Percentiles rank a stretch among this genome's conserved stretches.
Conservation (phyloP, 2,888 invertebrate species). For the Agonopterix arenella region DNA sequence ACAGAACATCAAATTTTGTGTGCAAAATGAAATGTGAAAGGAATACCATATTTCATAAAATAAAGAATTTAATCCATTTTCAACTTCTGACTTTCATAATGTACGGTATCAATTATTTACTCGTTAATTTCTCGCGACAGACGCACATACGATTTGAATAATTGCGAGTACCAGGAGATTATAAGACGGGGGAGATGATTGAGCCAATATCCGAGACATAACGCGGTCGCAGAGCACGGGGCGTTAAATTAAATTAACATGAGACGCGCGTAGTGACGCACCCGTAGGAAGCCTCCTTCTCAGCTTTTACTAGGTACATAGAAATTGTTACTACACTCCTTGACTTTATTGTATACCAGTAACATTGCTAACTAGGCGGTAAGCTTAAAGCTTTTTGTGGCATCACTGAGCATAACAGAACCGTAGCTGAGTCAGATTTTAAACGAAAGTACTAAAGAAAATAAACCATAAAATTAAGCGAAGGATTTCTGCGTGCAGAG, state of each 20-base stretch:
- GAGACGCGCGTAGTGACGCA: slow-evolving; percentile 45
- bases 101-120: slow-evolving; percentile 10
- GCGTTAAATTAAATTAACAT: slow-evolving; percentile 60
- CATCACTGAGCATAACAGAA: too few species aligned
- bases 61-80: too few species aligned
- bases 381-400: too few species aligned
- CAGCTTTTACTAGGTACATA: slow-evolving; percentile 25
- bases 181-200: slow-evolving; percentile 31
- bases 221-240: slow-evolving; percentile 33
- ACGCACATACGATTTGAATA: slow-evolving; percentile 33
- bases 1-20: too few species aligned
- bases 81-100: slow-evolving; percentile 5
- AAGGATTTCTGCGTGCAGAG: slow-evolving; percentile 1
- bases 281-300: slow-evolving; percentile 20
- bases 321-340: slow-evolving; percentile 24
- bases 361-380: neutral
- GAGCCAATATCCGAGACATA: slow-evolving; percentile 37
- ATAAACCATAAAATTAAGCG: slow-evolving; percentile 6
- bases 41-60: too few species aligned
- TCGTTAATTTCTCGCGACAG: slow-evolving; percentile 15
- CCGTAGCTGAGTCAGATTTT: too few species aligned
- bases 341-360: slow-evolving; percentile 36
- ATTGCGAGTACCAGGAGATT: slow-evolving; percentile 27
- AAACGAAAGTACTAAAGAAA: too few species aligned
- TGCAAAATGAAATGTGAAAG: too few species aligned